Conservation (phyloP, 2,113 vertebrate genomes). For the Marmota monax region DNA sequence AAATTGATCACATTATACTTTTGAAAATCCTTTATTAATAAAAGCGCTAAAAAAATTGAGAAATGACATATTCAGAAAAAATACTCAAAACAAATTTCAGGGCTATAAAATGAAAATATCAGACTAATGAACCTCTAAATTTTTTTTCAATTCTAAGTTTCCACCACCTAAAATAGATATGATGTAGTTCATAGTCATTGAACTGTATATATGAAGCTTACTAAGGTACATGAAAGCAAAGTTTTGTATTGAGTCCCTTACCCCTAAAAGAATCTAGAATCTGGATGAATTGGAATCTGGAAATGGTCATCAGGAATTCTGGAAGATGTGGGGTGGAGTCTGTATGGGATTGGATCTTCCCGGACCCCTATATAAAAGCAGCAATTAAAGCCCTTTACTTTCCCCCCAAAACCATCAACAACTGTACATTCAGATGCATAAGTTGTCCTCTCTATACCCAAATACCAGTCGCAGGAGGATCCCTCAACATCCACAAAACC, state of each 20-base stretch:
- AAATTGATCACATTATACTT: neutral
- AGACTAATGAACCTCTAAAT: neutral
- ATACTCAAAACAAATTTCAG: neutral
- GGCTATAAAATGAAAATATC: neutral
- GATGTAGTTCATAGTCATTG: neutral
- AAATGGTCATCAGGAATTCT: no score
- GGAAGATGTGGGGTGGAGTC: neutral
- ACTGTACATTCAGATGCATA: neutral
- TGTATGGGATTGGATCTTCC: fast-evolving
- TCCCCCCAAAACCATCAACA: no score
- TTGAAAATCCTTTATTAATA: neutral
- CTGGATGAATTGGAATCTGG: neutral
- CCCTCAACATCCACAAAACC: fast-evolving
- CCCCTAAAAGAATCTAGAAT: neutral
- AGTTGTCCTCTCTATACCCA: fast-evolving
- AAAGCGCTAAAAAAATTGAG: neutral
- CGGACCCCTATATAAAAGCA: fast-evolving
- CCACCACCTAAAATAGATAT: neutral
- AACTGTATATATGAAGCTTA: neutral
- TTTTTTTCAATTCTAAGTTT: neutral
- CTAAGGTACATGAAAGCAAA: neutral
- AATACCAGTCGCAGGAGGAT: neutral
- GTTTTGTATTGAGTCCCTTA: neutral
- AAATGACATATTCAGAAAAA: neutral
- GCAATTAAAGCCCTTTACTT: no score